A percentile compares a stretch with the other conserved stretches of the same genome.
Evolutionary conservation across 2,888 invertebrate genomes (phyloP).

Genomic region (Polydrusus pterygomalis): DNA sequence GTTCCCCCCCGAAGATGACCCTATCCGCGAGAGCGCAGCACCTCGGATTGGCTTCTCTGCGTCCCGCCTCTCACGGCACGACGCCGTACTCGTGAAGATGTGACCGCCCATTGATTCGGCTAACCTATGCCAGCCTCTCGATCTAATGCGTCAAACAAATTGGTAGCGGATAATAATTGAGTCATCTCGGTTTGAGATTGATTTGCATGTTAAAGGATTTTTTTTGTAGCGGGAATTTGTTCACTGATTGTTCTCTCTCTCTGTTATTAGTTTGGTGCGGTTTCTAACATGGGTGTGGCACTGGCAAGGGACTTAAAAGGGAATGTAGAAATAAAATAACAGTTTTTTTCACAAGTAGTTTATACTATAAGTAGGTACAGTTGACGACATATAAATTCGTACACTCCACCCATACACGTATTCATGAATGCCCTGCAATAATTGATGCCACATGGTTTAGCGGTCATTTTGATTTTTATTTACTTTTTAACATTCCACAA

Average conservation of each 20-base stretch:
- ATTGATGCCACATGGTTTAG: no score
- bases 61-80: constrained; percentile 64
- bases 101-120: constrained; percentile 62
- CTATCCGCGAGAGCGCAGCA: constrained; percentile 39
- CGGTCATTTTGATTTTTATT: no score
- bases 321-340: no score
- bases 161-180: constrained; percentile 43
- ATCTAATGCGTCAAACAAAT: constrained; percentile 42
- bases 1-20: constrained; percentile 44
- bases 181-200: constrained; percentile 36
- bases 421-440: no score
- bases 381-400: no score
- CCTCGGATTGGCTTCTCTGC: constrained; percentile 61
- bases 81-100: constrained; percentile 66
- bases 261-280: background rate
- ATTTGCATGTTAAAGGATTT: constrained; percentile 24
- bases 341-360: no score
- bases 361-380: no score
- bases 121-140: constrained; percentile 48
- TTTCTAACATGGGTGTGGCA: background rate
- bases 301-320: no score
- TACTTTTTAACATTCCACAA: no score
- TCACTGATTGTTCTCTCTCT: no score
- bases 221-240: constrained; percentile 1
- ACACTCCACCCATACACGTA: no score